These are phyloP conservation scores for Netelia inedita DNA, from an alignment of 2,888 invertebrate genomes.

Conservation along the genomic window DNA sequence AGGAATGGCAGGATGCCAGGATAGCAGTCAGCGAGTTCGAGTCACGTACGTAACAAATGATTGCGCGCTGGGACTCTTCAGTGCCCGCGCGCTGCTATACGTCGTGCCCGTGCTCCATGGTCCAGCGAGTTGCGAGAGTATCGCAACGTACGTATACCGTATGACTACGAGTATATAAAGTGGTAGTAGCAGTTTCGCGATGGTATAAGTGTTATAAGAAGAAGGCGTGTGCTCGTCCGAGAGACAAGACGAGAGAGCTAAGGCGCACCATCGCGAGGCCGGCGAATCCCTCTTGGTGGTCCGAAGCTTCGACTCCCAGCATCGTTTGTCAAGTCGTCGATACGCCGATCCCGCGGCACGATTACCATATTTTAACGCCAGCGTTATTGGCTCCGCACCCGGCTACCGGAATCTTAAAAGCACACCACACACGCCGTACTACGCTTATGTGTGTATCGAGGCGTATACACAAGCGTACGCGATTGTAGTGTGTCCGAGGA, in stretches of 20 bases:
- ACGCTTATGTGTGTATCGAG: not conserved
- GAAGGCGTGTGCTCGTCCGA: constrained; percentile 69
- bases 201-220: constrained; percentile 27
- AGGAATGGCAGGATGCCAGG: constrained; percentile 80
- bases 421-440: constrained; percentile 56
- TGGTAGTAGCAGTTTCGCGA: constrained; percentile 30
- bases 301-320: constrained; percentile 80
- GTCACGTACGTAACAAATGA: constrained; percentile 85
- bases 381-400: constrained; percentile 80
- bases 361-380: constrained; percentile 85
- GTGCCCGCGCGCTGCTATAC: constrained; percentile 47
- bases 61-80: constrained; percentile 78
- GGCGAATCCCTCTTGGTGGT: constrained; percentile 83
- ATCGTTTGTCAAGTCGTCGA: constrained; percentile 85
- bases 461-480: not conserved
- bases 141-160: constrained; percentile 32
- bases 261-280: constrained; percentile 20
- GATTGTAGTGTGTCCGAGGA: constrained; percentile 10
- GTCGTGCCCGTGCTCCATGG: not conserved
- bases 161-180: constrained; percentile 15
- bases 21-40: constrained; percentile 80
- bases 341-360: constrained; percentile 84
- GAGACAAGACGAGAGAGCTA: constrained; percentile 33
- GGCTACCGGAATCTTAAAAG: constrained; percentile 84
- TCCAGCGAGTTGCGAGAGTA: constrained; percentile 34